Evolutionary conservation across 2,888 invertebrate genomes (phyloP).

Genomic region (Entomobrya multifasciata): DNA sequence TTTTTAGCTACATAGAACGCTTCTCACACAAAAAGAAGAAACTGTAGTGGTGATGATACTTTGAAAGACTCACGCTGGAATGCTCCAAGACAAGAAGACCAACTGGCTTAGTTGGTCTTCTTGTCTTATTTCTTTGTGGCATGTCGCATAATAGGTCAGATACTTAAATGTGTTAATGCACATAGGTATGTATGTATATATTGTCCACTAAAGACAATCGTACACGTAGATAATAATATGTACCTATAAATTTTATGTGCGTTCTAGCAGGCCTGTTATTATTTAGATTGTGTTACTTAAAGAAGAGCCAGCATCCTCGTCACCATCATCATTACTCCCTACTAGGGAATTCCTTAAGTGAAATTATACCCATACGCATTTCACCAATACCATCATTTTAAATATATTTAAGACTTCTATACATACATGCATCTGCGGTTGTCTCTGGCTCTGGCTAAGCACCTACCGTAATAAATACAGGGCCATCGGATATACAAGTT

Average conservation of each 20-base stretch:
- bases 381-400: not conserved
- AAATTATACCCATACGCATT: constrained; percentile 20
- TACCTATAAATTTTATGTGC: not conserved
- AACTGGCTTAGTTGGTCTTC: constrained; percentile 24
- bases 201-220: too few species aligned
- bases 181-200: not conserved
- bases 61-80: not conserved
- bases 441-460: too few species aligned
- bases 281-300: not conserved
- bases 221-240: not conserved
- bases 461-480: too few species aligned
- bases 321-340: not conserved
- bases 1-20: constrained; percentile 61
- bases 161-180: not conserved
- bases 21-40: not conserved
- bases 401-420: too few species aligned
- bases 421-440: too few species aligned
- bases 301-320: constrained; percentile 12
- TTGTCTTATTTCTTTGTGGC: constrained; percentile 22
- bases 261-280: constrained; percentile 4
- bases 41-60: not conserved
- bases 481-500: too few species aligned
- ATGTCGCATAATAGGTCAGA: constrained; percentile 41
- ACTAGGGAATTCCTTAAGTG: not conserved
- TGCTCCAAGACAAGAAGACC: not conserved